These are phyloP conservation scores for Meganola albula DNA, from an alignment of 2,888 invertebrate species.

Conservation along the genomic window DNA sequence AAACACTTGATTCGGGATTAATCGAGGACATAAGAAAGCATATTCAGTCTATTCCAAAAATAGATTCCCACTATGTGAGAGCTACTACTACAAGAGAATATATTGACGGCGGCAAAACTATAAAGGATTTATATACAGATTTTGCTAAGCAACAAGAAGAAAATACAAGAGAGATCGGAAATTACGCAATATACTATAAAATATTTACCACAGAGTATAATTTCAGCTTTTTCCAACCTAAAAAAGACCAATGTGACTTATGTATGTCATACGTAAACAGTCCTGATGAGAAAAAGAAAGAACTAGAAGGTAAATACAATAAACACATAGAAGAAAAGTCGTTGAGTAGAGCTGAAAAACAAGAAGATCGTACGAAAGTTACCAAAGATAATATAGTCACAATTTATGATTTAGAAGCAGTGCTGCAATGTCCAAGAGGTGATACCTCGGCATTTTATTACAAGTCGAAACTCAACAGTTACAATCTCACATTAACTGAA, in stretches of 20 bases:
- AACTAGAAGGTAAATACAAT: slow-evolving; percentile 14
- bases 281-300: slow-evolving; percentile 13
- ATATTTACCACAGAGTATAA: slow-evolving; percentile 20
- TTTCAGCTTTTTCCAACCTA: slow-evolving; percentile 22
- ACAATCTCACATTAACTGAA: background rate
- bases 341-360: slow-evolving; percentile 11
- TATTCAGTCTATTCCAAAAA: too few species aligned
- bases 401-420: slow-evolving; percentile 3
- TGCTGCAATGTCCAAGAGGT: slow-evolving; percentile 2
- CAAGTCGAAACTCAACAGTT: background rate
- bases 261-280: slow-evolving; percentile 16
- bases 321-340: slow-evolving; percentile 21
- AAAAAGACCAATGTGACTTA: slow-evolving; percentile 25
- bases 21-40: too few species aligned
- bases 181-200: slow-evolving; percentile 19
- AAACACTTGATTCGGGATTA: too few species aligned
- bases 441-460: background rate
- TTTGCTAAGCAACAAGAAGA: too few species aligned
- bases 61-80: too few species aligned
- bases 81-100: too few species aligned
- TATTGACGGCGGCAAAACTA: too few species aligned
- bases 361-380: background rate
- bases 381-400: too few species aligned
- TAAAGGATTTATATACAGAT: too few species aligned
- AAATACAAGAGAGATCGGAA: slow-evolving; percentile 21